Percentiles rank a stretch among this genome's conserved stretches.
Evolutionary conservation across 1,140 invertebrate species (phyloP).

Genomic region (Augochlora pura): DNA sequence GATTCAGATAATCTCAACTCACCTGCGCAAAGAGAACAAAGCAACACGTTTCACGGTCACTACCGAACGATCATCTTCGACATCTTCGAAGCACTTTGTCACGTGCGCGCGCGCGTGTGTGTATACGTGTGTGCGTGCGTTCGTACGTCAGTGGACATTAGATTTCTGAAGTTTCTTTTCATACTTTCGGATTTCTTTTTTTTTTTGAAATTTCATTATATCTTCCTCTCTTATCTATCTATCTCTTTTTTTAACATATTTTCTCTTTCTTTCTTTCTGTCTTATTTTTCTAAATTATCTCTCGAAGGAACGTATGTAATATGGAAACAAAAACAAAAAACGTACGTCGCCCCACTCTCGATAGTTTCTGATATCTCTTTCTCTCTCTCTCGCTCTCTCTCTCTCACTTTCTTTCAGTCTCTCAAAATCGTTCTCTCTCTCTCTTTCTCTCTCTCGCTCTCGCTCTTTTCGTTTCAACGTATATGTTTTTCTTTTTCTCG

Average conservation of each 20-base stretch:
- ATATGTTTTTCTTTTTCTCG: conserved; percentile 49
- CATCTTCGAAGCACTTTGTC: conserved; percentile 77
- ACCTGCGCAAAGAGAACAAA: conserved; percentile 80
- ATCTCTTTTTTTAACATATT: not conserved
- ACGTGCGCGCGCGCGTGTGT: conserved; percentile 49
- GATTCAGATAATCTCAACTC: conserved; percentile 80
- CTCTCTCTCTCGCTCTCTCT: conserved; percentile 9
- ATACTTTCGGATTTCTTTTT: conserved; percentile 37
- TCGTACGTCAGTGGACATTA: conserved; percentile 40
- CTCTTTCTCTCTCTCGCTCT: conserved; percentile 40
- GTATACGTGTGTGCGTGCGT: conserved; percentile 50
- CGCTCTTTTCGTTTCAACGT: conserved; percentile 35
- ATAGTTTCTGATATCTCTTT: conserved; percentile 41
- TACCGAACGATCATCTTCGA: conserved; percentile 71
- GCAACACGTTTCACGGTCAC: conserved; percentile 71
- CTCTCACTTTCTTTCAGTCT: conserved; percentile 20
- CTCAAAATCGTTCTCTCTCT: conserved; percentile 10
- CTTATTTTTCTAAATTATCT: not conserved
- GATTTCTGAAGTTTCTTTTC: not conserved
- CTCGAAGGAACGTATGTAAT: conserved; percentile 10
- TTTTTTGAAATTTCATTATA: conserved; percentile 26
- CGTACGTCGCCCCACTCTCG: conserved; percentile 54
- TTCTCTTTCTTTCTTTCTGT: not conserved
- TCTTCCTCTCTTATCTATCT: conserved; percentile 27
- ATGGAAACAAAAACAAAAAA: conserved; percentile 48